Base-by-base conservation (phyloP, 2,888 invertebrate genomes). In the Melanophora roralis region DNA sequence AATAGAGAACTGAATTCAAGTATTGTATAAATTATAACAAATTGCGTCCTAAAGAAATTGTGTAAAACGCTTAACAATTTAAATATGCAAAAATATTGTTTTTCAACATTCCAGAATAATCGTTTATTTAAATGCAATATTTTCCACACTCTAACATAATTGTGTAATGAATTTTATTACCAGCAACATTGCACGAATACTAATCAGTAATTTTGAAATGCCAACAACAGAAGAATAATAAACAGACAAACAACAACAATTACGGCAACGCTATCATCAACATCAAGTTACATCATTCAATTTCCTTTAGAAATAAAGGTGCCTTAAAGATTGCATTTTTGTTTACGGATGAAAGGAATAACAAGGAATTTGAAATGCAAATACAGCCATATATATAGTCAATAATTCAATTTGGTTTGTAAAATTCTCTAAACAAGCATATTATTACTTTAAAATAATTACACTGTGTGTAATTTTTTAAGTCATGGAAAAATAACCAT, bases 141-240 rank as follows among this genome's bases (percentile, higher is more conserved):
- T 27, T 43, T n/a, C n/a, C 12, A 16, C 16, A 43, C 16, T 53
- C 53, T 34, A 62, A 67, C 79, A 75, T 79, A 79, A 75, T 79
- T 79, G 51, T 71, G 34, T 71, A 75, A 62, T 65, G 55, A 60
- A 67, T 71, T 51, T 51, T 43, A 65, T 69, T 49, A 45, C 16
- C 16, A 65, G 45, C 21, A 55, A 79, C 71, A 75, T 49, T 43
- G 23, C 55, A 23, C 38, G 75, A 65, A 79, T 79, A 75, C 71
- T 79, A 79, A 79, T 79, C 40, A 71, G 62, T 60, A 53, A 60
- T 45, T 60, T 14, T 47, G 40, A 67, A 65, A 49, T 16, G n/a
- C n/a, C n/a, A n/a, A 8, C 38, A 16, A 27, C n/a, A 38, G 12
- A 62, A 49, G 40, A 16, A 27, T 40, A 76, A 49, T 12, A 14